Evolutionary conservation across 2,113 vertebrate genomes (phyloP).

Genomic region (Onychostruthus taczanowskii): DNA sequence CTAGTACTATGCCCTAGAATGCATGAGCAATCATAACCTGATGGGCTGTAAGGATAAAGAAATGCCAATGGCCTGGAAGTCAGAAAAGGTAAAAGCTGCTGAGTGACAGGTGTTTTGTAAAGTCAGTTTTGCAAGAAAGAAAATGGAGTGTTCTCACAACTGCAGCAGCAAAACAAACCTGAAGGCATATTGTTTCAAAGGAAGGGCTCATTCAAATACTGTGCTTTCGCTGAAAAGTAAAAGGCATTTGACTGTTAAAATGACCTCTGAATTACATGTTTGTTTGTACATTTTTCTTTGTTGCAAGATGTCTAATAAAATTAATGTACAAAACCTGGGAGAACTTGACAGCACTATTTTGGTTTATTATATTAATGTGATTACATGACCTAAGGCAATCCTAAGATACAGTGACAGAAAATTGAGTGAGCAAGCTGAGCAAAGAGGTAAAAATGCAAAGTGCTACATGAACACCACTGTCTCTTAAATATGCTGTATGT

Average conservation of each 20-base stretch:
- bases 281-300: neutral
- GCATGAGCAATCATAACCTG: neutral
- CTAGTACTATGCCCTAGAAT: neutral
- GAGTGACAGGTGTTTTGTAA: neutral
- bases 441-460: neutral
- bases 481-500: neutral
- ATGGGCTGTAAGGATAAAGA: neutral
- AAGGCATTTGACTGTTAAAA: neutral
- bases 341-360: neutral
- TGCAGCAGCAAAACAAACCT: neutral
- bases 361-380: neutral
- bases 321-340: neutral
- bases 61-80: neutral
- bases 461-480: neutral
- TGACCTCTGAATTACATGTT: neutral
- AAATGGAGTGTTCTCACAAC: neutral
- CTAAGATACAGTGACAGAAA: neutral
- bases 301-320: constrained; percentile 44
- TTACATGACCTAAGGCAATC: neutral
- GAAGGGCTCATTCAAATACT: neutral
- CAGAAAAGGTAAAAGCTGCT: neutral
- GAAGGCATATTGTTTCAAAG: neutral
- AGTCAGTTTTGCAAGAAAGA: neutral
- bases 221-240: neutral
- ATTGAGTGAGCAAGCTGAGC: neutral